These are phyloP conservation scores for Ammospiza nelsoni DNA, from an alignment of 2,113 vertebrate species.

Conservation along the genomic window DNA sequence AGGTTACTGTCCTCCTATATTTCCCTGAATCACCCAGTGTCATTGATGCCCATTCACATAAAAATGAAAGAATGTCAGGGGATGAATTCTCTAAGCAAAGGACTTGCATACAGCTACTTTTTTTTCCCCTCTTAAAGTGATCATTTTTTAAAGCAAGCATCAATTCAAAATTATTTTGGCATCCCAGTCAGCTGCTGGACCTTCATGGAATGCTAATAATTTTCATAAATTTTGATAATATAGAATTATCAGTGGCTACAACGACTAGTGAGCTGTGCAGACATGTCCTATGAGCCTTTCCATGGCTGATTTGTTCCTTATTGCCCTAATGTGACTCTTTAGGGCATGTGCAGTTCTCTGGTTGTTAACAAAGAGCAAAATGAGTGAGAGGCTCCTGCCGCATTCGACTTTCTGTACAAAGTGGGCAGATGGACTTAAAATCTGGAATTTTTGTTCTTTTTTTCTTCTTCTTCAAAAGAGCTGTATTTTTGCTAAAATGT, in stretches of 20 bases:
- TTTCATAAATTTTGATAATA: not conserved
- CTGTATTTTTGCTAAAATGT: not conserved
- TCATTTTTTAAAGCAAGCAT: not conserved
- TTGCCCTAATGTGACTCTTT: not conserved
- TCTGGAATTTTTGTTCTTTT: fast-evolving
- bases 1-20: not conserved
- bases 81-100: not conserved
- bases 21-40: not conserved
- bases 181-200: not conserved
- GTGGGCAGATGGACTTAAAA: not conserved
- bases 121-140: not conserved
- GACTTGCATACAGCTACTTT: not conserved
- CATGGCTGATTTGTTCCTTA: not conserved
- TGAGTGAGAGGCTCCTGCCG: not conserved
- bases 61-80: not conserved
- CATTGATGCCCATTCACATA: not conserved
- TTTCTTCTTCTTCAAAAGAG: not conserved
- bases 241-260: not conserved
- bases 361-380: not conserved
- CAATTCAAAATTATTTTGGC: not conserved
- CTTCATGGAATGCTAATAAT: not conserved
- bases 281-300: not conserved
- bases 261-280: not conserved
- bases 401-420: not conserved
- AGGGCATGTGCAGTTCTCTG: not conserved